Evolutionary conservation across 2,797 vertebrate species (phyloP).

Genomic region (Streptopelia turtur): DNA sequence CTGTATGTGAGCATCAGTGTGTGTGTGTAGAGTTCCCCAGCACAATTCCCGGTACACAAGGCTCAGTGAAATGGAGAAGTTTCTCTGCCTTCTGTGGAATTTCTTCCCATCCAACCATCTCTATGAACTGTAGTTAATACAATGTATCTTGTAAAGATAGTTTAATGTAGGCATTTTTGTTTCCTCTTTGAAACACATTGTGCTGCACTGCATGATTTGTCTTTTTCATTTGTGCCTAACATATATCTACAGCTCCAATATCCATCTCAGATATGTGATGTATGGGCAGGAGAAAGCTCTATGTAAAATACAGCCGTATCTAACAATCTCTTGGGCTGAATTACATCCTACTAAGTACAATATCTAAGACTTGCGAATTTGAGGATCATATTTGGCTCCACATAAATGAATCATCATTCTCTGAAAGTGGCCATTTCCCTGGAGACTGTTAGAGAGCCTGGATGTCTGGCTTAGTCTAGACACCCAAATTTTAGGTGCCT

Average conservation of each 20-base stretch:
- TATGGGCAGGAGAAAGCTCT: not conserved
- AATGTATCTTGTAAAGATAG: not conserved
- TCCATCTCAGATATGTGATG: not conserved
- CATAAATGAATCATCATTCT: conserved; percentile 39
- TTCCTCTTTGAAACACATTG: not conserved
- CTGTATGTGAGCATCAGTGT: not conserved
- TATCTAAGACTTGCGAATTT: not conserved
- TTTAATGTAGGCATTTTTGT: not conserved
- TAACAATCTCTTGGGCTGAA: not conserved
- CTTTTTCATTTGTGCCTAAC: not conserved
- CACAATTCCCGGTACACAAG: not conserved
- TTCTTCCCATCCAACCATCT: not conserved
- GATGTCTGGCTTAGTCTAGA: not conserved
- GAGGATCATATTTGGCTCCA: not conserved
- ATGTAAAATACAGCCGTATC: not conserved
- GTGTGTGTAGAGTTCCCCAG: not conserved
- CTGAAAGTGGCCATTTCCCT: conserved; percentile 7
- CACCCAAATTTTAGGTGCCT: not conserved
- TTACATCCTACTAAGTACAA: not conserved
- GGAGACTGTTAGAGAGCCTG: not conserved
- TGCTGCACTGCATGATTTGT: not conserved
- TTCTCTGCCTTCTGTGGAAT: not conserved
- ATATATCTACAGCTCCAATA: not conserved
- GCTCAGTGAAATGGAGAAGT: not conserved
- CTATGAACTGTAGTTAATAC: not conserved